A percentile compares a stretch with the other conserved stretches of the same genome.
Conservation (phyloP, 1,140 invertebrate genomes). For the Brachystomella parvula region DNA sequence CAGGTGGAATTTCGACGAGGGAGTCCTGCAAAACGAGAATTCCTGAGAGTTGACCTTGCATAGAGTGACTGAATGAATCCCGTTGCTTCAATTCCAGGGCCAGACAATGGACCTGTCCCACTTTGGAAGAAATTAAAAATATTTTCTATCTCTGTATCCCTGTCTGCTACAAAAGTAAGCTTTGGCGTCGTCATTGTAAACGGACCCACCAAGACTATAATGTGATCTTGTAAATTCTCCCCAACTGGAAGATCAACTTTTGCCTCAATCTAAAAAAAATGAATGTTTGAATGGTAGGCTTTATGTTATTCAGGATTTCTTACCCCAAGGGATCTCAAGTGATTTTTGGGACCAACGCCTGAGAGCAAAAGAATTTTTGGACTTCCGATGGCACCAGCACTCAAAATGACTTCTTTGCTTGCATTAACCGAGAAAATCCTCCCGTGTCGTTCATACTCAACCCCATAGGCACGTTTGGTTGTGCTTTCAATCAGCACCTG, state of each 20-base stretch:
- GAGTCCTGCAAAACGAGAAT: slow-evolving; percentile 9
- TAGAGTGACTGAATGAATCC: slow-evolving; percentile 23
- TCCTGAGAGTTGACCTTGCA: neutral
- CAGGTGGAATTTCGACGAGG: slow-evolving; percentile 8
- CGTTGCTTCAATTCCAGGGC: slow-evolving; percentile 27
- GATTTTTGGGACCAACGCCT: slow-evolving; percentile 50
- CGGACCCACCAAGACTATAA: slow-evolving; percentile 28
- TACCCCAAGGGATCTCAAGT: slow-evolving; percentile 44
- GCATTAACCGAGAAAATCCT: slow-evolving; percentile 15
- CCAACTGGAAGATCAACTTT: slow-evolving; percentile 60
- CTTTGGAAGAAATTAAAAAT: slow-evolving; percentile 20
- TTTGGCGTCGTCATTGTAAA: slow-evolving; percentile 19
- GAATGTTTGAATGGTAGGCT: neutral
- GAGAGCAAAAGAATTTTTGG: slow-evolving; percentile 54
- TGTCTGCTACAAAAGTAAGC: slow-evolving; percentile 25
- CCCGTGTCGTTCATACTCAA: slow-evolving; percentile 31
- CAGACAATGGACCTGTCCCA: slow-evolving; percentile 29
- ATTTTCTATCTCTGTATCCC: slow-evolving; percentile 23
- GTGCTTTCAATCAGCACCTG: slow-evolving; percentile 33
- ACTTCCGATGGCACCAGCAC: slow-evolving; percentile 39
- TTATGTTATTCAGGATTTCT: slow-evolving; percentile 1
- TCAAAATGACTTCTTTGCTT: slow-evolving; percentile 36
- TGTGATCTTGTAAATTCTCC: slow-evolving; percentile 57
- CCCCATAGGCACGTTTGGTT: slow-evolving; percentile 30
- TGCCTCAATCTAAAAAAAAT: slow-evolving; percentile 17